phyloP scores from a whole-genome alignment of 2,113 vertebrate genomes.

The Neoarius graeffei region DNA sequence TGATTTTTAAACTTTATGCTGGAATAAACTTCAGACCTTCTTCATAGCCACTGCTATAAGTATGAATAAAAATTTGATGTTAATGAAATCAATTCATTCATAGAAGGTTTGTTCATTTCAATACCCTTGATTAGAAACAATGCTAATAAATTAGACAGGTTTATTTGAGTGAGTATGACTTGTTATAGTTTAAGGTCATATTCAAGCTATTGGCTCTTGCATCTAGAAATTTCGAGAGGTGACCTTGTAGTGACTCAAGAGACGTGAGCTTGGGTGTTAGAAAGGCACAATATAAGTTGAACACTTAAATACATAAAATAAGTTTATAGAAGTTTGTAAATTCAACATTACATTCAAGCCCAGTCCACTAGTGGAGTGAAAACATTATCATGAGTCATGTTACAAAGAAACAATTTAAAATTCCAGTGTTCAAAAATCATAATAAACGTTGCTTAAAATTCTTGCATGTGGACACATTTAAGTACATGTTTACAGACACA shows the following conservation, averaged over 20 bases:
- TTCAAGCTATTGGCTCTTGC: background rate
- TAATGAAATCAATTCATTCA: background rate
- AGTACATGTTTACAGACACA: background rate
- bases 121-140: background rate
- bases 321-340: background rate
- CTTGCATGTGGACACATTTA: background rate
- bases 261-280: background rate
- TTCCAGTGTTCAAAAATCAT: background rate
- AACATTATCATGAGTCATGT: background rate
- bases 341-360: background rate
- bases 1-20: slow-evolving; percentile 37
- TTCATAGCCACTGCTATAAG: background rate
- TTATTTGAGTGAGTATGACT: background rate
- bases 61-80: background rate
- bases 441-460: no score
- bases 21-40: slow-evolving; percentile 21
- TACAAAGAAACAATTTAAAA: background rate
- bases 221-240: background rate
- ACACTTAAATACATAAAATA: background rate
- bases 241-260: background rate
- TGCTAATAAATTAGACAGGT: background rate
- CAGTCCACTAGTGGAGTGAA: background rate
- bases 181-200: background rate
- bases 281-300: background rate
- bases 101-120: background rate